Conservation (phyloP, 2,888 invertebrate species). For the Adelognathus sp. region DNA sequence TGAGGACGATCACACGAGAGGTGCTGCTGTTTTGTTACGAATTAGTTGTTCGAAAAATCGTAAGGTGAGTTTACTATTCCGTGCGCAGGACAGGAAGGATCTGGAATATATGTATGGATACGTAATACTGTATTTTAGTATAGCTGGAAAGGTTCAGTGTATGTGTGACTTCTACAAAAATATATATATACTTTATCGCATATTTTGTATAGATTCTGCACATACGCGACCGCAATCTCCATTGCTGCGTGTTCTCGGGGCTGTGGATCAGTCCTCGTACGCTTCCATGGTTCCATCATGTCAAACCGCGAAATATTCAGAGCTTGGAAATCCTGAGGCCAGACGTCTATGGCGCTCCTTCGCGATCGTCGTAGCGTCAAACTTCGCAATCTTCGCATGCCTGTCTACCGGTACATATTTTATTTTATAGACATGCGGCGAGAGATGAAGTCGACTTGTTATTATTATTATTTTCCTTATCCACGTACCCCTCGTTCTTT, state of each 20-base stretch:
- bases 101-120: not conserved
- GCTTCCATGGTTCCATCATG: constrained; percentile 41
- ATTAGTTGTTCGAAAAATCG: not conserved
- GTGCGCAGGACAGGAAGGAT: not conserved
- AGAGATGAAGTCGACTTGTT: not conserved
- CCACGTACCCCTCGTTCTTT: constrained; percentile 11
- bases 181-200: not conserved
- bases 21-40: not conserved
- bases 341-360: constrained; percentile 22
- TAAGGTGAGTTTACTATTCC: not conserved
- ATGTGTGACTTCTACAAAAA: not conserved
- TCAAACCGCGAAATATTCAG: constrained; percentile 48
- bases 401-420: not conserved
- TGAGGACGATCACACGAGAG: constrained; percentile 16
- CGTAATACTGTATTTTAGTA: not conserved
- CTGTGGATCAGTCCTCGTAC: constrained; percentile 42
- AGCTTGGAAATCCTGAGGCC: constrained; percentile 46
- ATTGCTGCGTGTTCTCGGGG: constrained; percentile 25
- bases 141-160: not conserved
- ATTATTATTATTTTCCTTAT: constrained; percentile 6
- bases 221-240: not conserved
- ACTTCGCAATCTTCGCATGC: constrained; percentile 22
- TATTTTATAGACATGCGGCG: constrained; percentile 6
- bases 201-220: constrained; percentile 15
- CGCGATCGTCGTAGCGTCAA: constrained; percentile 39